Conservation (phyloP, 2,797 vertebrate species). For the Schizopygopsis pylzovi region DNA sequence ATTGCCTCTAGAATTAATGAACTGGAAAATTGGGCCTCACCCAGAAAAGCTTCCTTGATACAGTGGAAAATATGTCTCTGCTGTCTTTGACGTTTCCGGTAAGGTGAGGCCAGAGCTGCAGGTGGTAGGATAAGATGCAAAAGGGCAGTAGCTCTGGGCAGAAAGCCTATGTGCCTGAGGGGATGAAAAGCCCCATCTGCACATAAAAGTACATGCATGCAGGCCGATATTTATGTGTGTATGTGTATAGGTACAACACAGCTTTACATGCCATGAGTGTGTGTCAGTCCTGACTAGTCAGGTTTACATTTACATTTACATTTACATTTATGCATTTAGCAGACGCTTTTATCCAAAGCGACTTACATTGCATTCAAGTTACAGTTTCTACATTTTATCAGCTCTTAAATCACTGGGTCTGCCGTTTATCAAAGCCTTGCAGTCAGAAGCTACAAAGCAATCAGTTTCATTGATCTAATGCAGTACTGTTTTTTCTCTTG, state of each 20-base stretch:
- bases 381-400: too few species aligned
- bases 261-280: conserved; percentile 9
- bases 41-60: conserved; percentile 55
- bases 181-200: conserved; percentile 29
- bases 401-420: conserved; percentile 48
- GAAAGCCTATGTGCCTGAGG: background rate
- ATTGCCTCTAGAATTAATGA: conserved; percentile 60
- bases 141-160: conserved; percentile 26
- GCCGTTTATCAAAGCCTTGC: conserved; percentile 29
- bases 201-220: conserved; percentile 15
- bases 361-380: too few species aligned
- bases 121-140: conserved; percentile 28
- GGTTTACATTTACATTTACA: too few species aligned
- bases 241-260: conserved; percentile 2
- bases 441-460: conserved; percentile 34
- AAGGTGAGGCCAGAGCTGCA: conserved; percentile 29
- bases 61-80: conserved; percentile 24
- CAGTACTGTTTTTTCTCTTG: conserved; percentile 25
- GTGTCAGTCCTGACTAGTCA: conserved; percentile 11
- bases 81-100: conserved; percentile 42
- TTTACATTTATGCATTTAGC: too few species aligned
- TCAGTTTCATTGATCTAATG: conserved; percentile 43
- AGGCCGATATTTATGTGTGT: conserved; percentile 13
- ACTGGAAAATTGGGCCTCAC: conserved; percentile 52
- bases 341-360: too few species aligned